phyloP scores from a whole-genome alignment of 2,888 invertebrate genomes.

The Glyphotaelius pellucidus region DNA sequence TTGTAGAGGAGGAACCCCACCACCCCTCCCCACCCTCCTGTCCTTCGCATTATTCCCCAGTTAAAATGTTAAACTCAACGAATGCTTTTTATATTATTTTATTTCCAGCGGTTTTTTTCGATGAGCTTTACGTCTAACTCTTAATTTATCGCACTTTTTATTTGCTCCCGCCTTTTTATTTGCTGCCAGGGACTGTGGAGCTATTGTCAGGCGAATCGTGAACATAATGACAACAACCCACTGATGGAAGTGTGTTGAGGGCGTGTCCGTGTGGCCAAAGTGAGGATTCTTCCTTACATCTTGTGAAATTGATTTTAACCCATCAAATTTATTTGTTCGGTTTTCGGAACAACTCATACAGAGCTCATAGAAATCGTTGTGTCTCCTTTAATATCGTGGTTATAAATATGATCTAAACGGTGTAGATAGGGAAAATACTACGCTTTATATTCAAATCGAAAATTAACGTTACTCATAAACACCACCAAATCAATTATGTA shows the following conservation, averaged over 20 bases:
- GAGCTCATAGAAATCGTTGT: no score
- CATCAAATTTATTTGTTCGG: no score
- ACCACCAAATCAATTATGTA: no score
- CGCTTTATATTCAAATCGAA: no score
- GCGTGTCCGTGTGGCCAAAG: not conserved
- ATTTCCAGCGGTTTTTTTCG: slow-evolving; percentile 17
- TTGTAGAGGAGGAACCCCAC: not conserved
- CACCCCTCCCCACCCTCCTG: not conserved
- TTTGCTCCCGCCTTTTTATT: not conserved
- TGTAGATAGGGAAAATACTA: no score
- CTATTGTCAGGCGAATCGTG: not conserved
- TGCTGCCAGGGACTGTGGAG: not conserved
- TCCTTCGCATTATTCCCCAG: not conserved
- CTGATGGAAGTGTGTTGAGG: not conserved
- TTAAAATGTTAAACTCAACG: not conserved
- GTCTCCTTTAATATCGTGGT: no score
- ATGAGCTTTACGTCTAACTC: not conserved
- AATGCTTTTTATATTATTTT: not conserved
- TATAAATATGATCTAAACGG: no score
- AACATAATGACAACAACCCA: not conserved
- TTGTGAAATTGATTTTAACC: no score
- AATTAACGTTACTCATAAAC: no score
- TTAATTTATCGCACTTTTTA: slow-evolving; percentile 37
- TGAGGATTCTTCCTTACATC: not conserved
- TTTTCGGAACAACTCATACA: no score